Evolutionary conservation across 2,888 invertebrate genomes (phyloP).

Genomic region (Polydrusus pterygomalis): DNA sequence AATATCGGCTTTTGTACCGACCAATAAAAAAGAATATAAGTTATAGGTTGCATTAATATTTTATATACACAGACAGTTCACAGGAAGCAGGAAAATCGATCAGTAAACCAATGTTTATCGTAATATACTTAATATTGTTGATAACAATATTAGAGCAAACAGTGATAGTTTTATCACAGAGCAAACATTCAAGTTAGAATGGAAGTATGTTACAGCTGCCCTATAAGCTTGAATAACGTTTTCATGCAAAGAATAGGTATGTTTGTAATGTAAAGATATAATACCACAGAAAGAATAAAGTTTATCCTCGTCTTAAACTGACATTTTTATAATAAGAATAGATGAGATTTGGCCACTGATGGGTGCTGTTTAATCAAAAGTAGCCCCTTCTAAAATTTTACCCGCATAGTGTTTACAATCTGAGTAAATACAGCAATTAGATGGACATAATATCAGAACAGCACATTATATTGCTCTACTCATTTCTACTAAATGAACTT

Average conservation of each 20-base stretch:
- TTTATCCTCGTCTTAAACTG: no score
- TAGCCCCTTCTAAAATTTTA: slow-evolving; percentile 18
- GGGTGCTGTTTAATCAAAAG: neutral
- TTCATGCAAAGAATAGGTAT: no score
- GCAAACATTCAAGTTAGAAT: neutral
- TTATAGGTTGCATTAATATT: neutral
- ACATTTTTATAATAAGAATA: no score
- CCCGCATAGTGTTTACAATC: slow-evolving; percentile 18
- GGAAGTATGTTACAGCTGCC: neutral
- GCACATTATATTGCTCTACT: no score
- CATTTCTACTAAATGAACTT: no score
- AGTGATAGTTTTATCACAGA: slow-evolving; percentile 16
- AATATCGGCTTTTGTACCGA: neutral
- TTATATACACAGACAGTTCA: no score
- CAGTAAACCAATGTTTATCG: slow-evolving; percentile 10
- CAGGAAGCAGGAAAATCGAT: slow-evolving; percentile 14
- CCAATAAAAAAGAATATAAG: neutral
- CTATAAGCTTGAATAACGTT: neutral
- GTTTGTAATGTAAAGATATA: no score
- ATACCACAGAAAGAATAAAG: neutral
- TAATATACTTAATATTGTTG: slow-evolving; percentile 2
- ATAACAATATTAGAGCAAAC: slow-evolving; percentile 10
- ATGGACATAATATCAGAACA: neutral
- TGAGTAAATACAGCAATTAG: neutral
- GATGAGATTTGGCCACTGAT: no score